Evolutionary conservation across 1,140 invertebrate species (phyloP).

Genomic region (Centruroides sculpturatus): DNA sequence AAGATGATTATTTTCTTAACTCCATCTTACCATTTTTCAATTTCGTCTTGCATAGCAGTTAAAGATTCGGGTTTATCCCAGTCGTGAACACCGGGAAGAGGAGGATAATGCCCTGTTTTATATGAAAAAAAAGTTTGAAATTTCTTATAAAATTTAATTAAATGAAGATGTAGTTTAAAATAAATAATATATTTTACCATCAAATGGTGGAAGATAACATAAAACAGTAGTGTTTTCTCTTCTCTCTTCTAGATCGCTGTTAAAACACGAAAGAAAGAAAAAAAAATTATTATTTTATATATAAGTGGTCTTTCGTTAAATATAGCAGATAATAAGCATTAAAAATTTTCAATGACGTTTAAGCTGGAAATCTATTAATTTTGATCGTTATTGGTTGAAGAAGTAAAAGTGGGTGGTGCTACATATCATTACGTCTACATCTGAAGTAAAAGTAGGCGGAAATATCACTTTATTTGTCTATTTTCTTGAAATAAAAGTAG

Average conservation of each 20-base stretch:
- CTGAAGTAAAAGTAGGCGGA: too few relatives aligned
- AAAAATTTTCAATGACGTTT: too few relatives aligned
- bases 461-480: too few relatives aligned
- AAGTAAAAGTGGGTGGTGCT: too few relatives aligned
- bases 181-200: conserved; percentile 16
- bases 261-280: background rate
- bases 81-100: conserved; percentile 10
- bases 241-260: conserved; percentile 24
- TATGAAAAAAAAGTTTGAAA: background rate
- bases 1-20: too few relatives aligned
- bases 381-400: too few relatives aligned
- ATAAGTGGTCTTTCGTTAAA: too few relatives aligned
- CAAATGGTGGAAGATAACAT: conserved; percentile 31
- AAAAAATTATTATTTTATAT: too few relatives aligned
- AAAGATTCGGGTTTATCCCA: conserved; percentile 17
- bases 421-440: too few relatives aligned
- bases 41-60: conserved; percentile 22
- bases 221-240: conserved; percentile 20
- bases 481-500: too few relatives aligned
- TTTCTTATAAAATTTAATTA: background rate
- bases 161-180: background rate
- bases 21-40: conserved; percentile 20
- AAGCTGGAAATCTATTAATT: too few relatives aligned
- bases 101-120: conserved; percentile 13
- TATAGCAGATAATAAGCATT: too few relatives aligned